phyloP scores from a whole-genome alignment of 1,140 invertebrate genomes.

The Eciton burchellii region DNA sequence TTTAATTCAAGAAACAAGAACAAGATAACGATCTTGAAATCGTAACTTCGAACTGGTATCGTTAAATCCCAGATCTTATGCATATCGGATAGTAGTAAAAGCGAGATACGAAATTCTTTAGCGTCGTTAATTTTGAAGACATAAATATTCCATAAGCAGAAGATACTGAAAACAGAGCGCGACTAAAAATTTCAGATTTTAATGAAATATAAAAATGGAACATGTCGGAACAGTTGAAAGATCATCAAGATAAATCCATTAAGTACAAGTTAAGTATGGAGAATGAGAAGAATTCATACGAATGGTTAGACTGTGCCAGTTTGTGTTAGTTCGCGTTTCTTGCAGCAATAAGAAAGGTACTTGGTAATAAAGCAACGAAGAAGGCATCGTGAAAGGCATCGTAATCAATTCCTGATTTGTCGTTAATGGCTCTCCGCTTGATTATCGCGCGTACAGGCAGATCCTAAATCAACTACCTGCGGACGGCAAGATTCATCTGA shows the following conservation, averaged over 20 bases:
- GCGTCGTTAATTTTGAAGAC: background rate
- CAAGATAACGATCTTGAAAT: background rate
- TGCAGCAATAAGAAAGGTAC: background rate
- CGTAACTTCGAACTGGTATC: background rate
- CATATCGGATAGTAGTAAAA: background rate
- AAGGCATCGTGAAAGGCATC: background rate
- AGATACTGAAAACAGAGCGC: background rate
- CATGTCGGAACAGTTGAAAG: background rate
- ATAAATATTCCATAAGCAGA: background rate
- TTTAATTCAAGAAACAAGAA: background rate
- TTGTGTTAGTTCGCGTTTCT: slow-evolving; percentile 1
- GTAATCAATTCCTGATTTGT: slow-evolving; percentile 33
- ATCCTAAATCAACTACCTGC: slow-evolving; percentile 40
- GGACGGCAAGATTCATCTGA: slow-evolving; percentile 23
- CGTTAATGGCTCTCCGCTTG: background rate
- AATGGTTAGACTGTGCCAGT: background rate
- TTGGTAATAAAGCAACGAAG: slow-evolving; percentile 1
- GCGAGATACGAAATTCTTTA: background rate
- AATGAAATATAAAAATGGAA: background rate
- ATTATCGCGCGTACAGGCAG: slow-evolving; percentile 23
- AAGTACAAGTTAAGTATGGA: background rate
- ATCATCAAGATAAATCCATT: background rate
- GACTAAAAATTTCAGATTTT: background rate
- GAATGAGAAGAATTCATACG: background rate
- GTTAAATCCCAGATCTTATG: background rate